phyloP scores from a whole-genome alignment of 2,797 vertebrate genomes.

The Pelodytes ibericus region DNA sequence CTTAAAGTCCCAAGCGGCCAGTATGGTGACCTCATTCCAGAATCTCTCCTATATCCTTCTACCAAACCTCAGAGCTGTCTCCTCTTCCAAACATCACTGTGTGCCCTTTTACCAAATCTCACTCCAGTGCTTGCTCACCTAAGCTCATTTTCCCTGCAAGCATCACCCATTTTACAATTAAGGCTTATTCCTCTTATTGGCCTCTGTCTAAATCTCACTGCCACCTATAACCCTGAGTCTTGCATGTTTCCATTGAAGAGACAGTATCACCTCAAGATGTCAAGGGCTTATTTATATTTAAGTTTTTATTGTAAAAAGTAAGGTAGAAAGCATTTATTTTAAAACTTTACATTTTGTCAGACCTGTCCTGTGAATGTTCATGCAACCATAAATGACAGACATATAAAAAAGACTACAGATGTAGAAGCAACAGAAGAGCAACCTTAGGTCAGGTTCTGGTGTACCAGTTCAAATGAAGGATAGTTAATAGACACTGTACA shows the following conservation, averaged over 20 bases:
- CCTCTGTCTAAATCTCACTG: too few relatives aligned
- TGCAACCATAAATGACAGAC: too few relatives aligned
- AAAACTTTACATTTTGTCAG: background rate
- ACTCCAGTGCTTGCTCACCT: background rate
- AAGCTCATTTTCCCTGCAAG: background rate
- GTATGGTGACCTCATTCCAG: background rate
- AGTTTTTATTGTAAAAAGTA: too few relatives aligned
- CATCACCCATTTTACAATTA: background rate
- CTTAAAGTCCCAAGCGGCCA: background rate
- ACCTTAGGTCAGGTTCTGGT: too few relatives aligned
- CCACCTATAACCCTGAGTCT: background rate
- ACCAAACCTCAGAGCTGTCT: conserved; percentile 5
- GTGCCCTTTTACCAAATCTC: conserved; percentile 16
- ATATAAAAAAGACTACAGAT: too few relatives aligned
- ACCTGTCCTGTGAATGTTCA: background rate
- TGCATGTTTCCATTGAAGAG: too few relatives aligned
- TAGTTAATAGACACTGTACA: too few relatives aligned
- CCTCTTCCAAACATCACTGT: conserved; percentile 26
- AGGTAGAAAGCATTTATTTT: background rate
- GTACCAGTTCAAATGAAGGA: too few relatives aligned
- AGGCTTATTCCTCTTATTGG: background rate
- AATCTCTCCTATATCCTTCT: conserved; percentile 14
- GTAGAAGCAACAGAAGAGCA: too few relatives aligned
- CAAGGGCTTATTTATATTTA: too few relatives aligned
- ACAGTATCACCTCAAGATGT: too few relatives aligned